phyloP scores from a whole-genome alignment of 2,888 invertebrate genomes.

The Podotricha telesiphe region DNA sequence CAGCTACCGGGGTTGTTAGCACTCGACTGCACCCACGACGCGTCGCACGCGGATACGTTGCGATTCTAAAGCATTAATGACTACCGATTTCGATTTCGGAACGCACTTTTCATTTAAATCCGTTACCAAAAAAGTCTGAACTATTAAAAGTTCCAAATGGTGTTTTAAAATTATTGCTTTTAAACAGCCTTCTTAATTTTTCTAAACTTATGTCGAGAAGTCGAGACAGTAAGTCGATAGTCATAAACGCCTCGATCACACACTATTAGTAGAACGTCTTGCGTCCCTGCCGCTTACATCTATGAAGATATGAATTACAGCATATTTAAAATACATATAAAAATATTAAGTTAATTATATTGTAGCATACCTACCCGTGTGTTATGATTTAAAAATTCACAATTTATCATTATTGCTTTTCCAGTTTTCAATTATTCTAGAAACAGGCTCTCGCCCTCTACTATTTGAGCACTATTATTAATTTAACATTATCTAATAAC shows the following conservation, averaged over 20 bases:
- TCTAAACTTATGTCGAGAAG: conserved; percentile 29
- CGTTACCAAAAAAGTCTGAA: conserved; percentile 30
- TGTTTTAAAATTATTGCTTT: conserved; percentile 43
- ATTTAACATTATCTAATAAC: conserved; percentile 56
- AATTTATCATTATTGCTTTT: conserved; percentile 76
- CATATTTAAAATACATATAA: conserved; percentile 82
- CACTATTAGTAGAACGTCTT: conserved; percentile 73
- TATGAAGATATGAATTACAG: conserved; percentile 82
- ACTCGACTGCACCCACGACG: conserved; percentile 58
- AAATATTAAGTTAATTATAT: conserved; percentile 77
- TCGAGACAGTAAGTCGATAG: conserved; percentile 41
- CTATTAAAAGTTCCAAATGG: conserved; percentile 39
- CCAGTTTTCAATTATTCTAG: conserved; percentile 57
- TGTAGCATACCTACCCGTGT: conserved; percentile 67
- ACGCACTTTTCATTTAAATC: conserved; percentile 32
- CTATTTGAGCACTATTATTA: conserved; percentile 80
- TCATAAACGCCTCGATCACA: conserved; percentile 51
- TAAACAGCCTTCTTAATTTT: conserved; percentile 40
- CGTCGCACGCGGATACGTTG: conserved; percentile 59
- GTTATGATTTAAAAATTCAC: conserved; percentile 69
- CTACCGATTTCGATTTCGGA: conserved; percentile 43
- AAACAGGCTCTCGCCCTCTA: conserved; percentile 60
- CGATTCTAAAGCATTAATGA: conserved; percentile 44
- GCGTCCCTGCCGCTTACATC: conserved; percentile 71
- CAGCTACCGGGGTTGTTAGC: conserved; percentile 70